Evolutionary conservation across 2,888 invertebrate species (phyloP).

Genomic region (Cistogaster globosa): DNA sequence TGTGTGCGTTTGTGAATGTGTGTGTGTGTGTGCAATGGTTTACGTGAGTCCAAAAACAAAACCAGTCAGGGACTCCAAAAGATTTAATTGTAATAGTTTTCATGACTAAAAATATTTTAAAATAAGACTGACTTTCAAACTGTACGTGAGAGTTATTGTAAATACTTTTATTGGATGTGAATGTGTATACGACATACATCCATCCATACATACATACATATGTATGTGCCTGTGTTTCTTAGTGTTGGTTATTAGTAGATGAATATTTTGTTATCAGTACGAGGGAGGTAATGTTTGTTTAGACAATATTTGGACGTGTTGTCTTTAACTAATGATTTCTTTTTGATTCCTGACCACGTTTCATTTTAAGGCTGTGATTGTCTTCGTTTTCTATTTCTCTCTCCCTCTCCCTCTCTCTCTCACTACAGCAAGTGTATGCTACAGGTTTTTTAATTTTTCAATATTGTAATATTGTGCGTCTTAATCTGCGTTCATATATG

Average conservation of each 20-base stretch:
- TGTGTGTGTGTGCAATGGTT: slow-evolving; percentile 43
- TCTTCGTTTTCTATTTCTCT: slow-evolving; percentile 43
- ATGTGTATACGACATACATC: not conserved
- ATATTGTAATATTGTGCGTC: slow-evolving; percentile 52
- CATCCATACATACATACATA: too few species aligned
- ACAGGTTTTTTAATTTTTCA: slow-evolving; percentile 16
- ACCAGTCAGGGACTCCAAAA: slow-evolving; percentile 21
- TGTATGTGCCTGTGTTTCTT: slow-evolving; percentile 9
- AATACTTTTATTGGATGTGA: not conserved
- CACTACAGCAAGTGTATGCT: slow-evolving; percentile 1
- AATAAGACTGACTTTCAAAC: slow-evolving; percentile 55
- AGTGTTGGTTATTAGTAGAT: slow-evolving; percentile 45
- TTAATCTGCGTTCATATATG: not conserved
- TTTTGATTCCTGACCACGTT: slow-evolving; percentile 78
- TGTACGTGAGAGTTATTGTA: slow-evolving; percentile 59
- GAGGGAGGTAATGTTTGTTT: slow-evolving; percentile 42
- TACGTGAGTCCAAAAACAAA: slow-evolving; percentile 66
- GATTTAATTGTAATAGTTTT: slow-evolving; percentile 64
- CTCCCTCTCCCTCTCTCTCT: not conserved
- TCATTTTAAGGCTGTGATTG: slow-evolving; percentile 74
- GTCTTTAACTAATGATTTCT: slow-evolving; percentile 65
- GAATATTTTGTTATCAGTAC: not conserved
- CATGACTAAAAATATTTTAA: slow-evolving; percentile 66
- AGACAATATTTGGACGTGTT: slow-evolving; percentile 65
- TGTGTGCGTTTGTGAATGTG: not conserved